Evolutionary conservation across 1,140 invertebrate species (phyloP).

Genomic region (Drosophila ohnishii): DNA sequence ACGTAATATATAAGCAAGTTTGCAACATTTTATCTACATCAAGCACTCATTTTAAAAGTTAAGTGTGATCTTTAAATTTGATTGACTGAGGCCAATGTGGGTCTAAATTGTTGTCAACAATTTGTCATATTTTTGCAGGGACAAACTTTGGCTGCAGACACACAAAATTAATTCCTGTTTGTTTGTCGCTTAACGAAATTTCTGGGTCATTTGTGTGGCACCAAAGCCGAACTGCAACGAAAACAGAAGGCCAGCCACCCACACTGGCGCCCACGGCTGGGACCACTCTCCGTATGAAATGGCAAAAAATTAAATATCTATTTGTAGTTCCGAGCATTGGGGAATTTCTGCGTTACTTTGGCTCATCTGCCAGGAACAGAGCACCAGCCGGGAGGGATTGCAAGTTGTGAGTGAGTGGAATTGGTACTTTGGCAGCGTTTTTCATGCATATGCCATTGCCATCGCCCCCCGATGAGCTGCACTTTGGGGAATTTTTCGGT

Average conservation of each 20-base stretch:
- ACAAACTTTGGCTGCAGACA: slow-evolving; percentile 32
- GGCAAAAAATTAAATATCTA: slow-evolving; percentile 78
- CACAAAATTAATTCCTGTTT: slow-evolving; percentile 67
- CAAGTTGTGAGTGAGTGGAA: slow-evolving; percentile 14
- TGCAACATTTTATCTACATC: not conserved
- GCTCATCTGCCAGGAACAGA: slow-evolving; percentile 19
- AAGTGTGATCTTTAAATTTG: not conserved
- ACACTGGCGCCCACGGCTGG: slow-evolving; percentile 17
- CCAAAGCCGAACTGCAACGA: slow-evolving; percentile 16
- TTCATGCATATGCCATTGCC: slow-evolving; percentile 40
- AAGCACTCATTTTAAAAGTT: not conserved
- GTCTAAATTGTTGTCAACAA: slow-evolving; percentile 4
- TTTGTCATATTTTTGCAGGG: slow-evolving; percentile 7
- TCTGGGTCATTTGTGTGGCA: slow-evolving; percentile 38
- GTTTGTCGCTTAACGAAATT: slow-evolving; percentile 51
- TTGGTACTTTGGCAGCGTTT: slow-evolving; percentile 49
- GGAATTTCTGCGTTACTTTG: slow-evolving; percentile 47
- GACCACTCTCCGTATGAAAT: slow-evolving; percentile 48
- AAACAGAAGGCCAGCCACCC: slow-evolving; percentile 9
- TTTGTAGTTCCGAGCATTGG: slow-evolving; percentile 53
- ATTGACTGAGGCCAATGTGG: not conserved
- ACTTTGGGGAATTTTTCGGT: slow-evolving; percentile 50
- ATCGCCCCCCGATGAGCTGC: slow-evolving; percentile 9
- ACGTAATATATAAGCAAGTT: too few relatives aligned
- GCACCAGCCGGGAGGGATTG: not conserved